Evolutionary conservation across 2,888 invertebrate genomes (phyloP), one percentile per base, ranked within the genome.

Genomic region (Noctua janthe): DNA sequence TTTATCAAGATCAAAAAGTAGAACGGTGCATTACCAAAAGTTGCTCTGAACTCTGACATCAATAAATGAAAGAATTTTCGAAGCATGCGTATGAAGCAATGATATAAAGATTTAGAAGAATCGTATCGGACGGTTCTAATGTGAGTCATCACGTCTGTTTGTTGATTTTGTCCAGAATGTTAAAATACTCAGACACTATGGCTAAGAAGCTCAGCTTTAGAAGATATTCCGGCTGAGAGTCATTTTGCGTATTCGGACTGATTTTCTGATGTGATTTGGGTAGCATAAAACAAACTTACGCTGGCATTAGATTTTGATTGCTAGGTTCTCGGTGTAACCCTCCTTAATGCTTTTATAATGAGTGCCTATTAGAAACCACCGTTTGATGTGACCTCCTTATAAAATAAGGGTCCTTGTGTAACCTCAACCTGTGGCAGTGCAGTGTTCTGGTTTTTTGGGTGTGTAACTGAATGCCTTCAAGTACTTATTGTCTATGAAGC

Each of bases 21-120:
- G 77, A 78, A 74, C 82, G 72, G 43, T 78, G 71, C 78, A 83
- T 84, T 86, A 83, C 71, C 51, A 54, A 51, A 79, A 85, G 82
- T 82, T 85, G 81, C 82, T 89, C 88, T 91, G 90, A 92, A 91
- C 92, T 90, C 87, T 86, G 88, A 89, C 89, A 90, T 91, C 89
- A 90, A 92, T 93, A 91, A 92, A 92, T 88, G 88, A 90, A 88
- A 90, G 87, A 87, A 88, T 88, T 89, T 85, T 88, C 87, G 88
- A 92, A 91, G 92, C 92, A 92, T 93, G 94, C 92, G 92, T 94
- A 90, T 91, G 92, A 91, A 92, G 93, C 92, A 91, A 94, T 87
- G 13, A 70, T 75, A 80, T 84, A 76, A 86, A 83, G 72, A 85
- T 81, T 74, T 81, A 73, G 74, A 74, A 76, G 59, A 62, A 76